Base-by-base conservation (phyloP, 2,888 invertebrate species). In the Trachelus tabidus region DNA sequence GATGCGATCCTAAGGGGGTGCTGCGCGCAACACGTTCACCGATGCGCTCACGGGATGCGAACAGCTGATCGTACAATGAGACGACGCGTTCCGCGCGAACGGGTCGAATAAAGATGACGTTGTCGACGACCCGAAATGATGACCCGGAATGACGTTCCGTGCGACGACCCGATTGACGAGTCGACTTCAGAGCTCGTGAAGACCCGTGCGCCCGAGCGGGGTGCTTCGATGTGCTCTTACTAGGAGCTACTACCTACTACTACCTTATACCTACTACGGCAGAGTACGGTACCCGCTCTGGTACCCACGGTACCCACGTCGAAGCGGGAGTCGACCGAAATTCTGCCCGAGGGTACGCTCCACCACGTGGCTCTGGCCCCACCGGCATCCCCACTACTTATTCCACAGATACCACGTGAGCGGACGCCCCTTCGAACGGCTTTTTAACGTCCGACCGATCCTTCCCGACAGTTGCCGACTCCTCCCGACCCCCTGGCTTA, bases 211-310 rank as follows among this genome's bases (percentile, higher is more conserved):
- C 71, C 33, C 71, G 71, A 31, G 23, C 71, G 71, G 71, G 81
- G 84, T 82, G 78, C 75, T 76, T 80, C 82, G 83, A 83, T 84
- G 85, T 84, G 85, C 83, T 85, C 84, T 83, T 82, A 83, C 85
- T 82, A 85, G 82, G 83, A 83, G 84, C 85, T 81, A 84, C 86
- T 84, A 85, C 85, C 83, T 83, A 84, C 85, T 82, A 82, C 77
- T 69, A 76, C 77, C 68, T 73, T 79, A 77, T 68, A 35, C 75
- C 34, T 56, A 76, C 77, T 40, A 77, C 68, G 11, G 77, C 34
- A 71, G 56, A 68, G 77, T 74, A 81, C 80, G 71, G 71, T 71
- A 71, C 71, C 71, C 71, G 35, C 37, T 73, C 73, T 76, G 76
- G 79, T 74, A 76, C 76, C 75, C 74, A 76, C 77, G 75, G 77